Evolutionary conservation across 2,888 invertebrate genomes (phyloP), one percentile per base, ranked within the genome.

Genomic region (Ashinkailepas kermadecensis): DNA sequence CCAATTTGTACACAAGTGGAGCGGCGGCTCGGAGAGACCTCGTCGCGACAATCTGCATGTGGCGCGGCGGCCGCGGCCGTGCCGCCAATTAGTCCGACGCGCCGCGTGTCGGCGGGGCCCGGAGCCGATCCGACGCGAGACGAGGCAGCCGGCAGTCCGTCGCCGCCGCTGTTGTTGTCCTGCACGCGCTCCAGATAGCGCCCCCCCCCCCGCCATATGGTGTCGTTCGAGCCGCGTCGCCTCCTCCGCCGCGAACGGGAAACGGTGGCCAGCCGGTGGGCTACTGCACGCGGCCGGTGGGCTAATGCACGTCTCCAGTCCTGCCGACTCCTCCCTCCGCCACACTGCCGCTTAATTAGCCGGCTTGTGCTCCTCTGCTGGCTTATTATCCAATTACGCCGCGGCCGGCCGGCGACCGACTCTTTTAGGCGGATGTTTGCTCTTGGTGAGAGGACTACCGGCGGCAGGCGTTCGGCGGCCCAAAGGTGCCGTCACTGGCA

Each of bases 1-100:
- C 25, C 67, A 67, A 67, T 67, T 67, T 67, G 67, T 12, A 67
- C 39, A 39, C 67, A 67, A 67, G 67, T 67, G 67, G 67, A 11
- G 18, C 62, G 18, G 25, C 25, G 25, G 67, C 67, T 11, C 25
- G 67, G 67, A 12, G 7, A 8, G 18, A n/a, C 9, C 67, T 23
- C n/a, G 8, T 13, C 12, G 39, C 25, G 25, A 13, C 25, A 25
- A 67, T 67, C 67, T 67, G 13, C 67, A 67, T 25, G 67, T 2
- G 25, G 67, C 25, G 67, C 67, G 25, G 10, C 67, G 10, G 10
- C 10, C 25, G 13, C 25, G 25, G 25, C n/a, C 67, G 67, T 67
- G 67, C 12, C 67, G 25, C 67, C 67, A 67, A 67, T 67, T 67
- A 67, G 25, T 25, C 67, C 67, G 25, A 25, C 13, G 67, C 25